A percentile compares a stretch with the other conserved stretches of the same genome.
These are phyloP conservation scores for Drosophila lowei DNA, from an alignment of 1,140 invertebrate species.

Conservation along the genomic window DNA sequence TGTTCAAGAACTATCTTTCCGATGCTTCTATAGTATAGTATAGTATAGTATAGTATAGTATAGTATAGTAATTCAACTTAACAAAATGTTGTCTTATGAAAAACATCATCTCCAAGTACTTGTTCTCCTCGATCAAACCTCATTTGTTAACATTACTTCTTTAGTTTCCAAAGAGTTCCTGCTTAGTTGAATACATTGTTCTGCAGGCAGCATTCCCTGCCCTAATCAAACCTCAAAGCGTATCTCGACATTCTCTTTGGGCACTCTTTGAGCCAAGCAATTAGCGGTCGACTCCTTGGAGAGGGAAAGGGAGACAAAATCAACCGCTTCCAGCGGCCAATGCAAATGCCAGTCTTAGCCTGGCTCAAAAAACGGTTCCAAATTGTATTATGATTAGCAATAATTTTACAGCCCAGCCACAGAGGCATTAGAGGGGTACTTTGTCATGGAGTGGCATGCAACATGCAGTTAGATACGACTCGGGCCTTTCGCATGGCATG, in stretches of 20 bases:
- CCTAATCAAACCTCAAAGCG: neutral
- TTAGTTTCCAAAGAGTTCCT: conserved; percentile 16
- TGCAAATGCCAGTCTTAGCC: conserved; percentile 51
- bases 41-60: no score
- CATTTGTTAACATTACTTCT: conserved; percentile 27
- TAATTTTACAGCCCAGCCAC: conserved; percentile 52
- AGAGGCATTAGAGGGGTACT: conserved; percentile 1
- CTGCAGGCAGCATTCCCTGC: conserved; percentile 8
- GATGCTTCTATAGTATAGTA: no score
- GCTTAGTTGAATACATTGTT: conserved; percentile 34
- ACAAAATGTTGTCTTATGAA: no score
- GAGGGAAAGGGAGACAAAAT: conserved; percentile 3
- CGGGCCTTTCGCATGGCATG: conserved; percentile 60
- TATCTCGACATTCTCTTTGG: neutral
- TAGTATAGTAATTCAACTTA: no score
- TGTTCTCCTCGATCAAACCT: conserved; percentile 21
- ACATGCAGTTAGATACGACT: conserved; percentile 70
- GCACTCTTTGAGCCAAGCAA: conserved; percentile 21
- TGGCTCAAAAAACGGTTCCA: conserved; percentile 30
- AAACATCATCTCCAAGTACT: no score
- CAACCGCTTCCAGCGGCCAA: conserved; percentile 26
- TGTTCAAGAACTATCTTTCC: no score
- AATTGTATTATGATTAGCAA: conserved; percentile 75
- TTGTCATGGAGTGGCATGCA: conserved; percentile 64
- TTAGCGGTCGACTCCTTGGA: conserved; percentile 47